phyloP scores from a whole-genome alignment of 2,888 invertebrate genomes.

The Monopis laevigella region DNA sequence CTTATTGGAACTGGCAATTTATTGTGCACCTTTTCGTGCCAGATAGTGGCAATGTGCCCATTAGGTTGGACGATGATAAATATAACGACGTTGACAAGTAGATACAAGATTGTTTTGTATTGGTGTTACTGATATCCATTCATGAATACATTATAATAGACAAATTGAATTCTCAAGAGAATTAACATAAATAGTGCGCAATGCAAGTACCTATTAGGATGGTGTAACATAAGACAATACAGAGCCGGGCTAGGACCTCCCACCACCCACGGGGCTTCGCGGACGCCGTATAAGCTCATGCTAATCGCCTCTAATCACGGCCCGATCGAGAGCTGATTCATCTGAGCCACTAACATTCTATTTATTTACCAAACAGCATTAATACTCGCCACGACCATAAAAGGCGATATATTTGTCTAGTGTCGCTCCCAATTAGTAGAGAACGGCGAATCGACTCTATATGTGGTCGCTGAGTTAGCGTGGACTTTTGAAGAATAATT shows the following conservation, averaged over 20 bases:
- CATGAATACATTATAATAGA: conserved; percentile 50
- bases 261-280: conserved; percentile 50
- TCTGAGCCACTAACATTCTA: conserved; percentile 42
- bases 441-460: conserved; percentile 53
- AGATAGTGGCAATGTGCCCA: no score
- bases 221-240: conserved; percentile 60
- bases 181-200: conserved; percentile 64
- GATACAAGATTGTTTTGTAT: conserved; percentile 22
- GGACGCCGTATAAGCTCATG: conserved; percentile 32
- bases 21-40: no score
- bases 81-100: conserved; percentile 28
- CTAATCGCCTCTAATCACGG: conserved; percentile 61
- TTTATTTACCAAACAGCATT: conserved; percentile 62
- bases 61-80: conserved; percentile 9
- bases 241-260: conserved; percentile 37
- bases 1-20: no score
- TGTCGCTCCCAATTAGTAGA: conserved; percentile 58
- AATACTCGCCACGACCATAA: conserved; percentile 52
- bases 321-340: conserved; percentile 61
- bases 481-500: conserved; percentile 47
- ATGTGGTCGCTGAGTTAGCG: conserved; percentile 54
- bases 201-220: conserved; percentile 39
- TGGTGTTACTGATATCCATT: conserved; percentile 39
- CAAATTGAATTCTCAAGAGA: conserved; percentile 59
- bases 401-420: conserved; percentile 62